phyloP scores from a whole-genome alignment of 92 coral and sea anemone species.

The Phenganax marumi region DNA sequence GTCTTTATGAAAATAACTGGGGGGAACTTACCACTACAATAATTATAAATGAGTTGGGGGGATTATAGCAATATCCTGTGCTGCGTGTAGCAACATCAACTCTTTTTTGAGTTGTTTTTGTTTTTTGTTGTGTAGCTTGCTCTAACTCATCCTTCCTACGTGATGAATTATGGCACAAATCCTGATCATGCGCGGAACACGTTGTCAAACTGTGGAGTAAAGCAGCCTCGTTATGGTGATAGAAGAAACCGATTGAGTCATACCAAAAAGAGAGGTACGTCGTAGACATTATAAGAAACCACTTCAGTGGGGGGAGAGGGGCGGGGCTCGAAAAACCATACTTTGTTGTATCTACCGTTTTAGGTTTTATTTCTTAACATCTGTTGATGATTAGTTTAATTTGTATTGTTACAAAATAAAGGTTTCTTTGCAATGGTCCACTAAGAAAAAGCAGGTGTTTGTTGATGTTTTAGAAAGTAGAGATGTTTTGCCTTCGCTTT shows the following conservation, averaged over 20 bases:
- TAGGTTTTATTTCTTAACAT: too few species aligned
- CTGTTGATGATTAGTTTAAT: too few species aligned
- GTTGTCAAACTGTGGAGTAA: conserved; percentile 86
- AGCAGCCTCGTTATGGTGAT: conserved; percentile 94
- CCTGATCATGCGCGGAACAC: conserved; percentile 97
- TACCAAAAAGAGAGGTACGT: conserved; percentile 77
- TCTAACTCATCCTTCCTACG: conserved; percentile 90
- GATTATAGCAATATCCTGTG: not conserved
- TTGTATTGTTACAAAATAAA: too few species aligned
- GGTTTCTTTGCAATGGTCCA: too few species aligned
- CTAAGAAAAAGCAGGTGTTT: too few species aligned
- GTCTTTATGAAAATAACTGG: too few species aligned
- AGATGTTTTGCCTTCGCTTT: too few species aligned
- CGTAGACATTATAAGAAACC: not conserved
- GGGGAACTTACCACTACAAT: too few species aligned
- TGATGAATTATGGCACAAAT: conserved; percentile 88
- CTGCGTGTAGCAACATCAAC: not conserved
- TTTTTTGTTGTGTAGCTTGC: conserved; percentile 62
- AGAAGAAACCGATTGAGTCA: conserved; percentile 75
- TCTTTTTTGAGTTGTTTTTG: not conserved
- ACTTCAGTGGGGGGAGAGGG: not conserved
- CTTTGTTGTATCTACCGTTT: too few species aligned
- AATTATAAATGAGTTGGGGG: too few species aligned
- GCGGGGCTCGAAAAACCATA: too few species aligned
- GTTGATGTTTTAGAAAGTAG: too few species aligned